phyloP scores from a whole-genome alignment of 2,888 invertebrate species.

The Cataglyphis cursor region DNA sequence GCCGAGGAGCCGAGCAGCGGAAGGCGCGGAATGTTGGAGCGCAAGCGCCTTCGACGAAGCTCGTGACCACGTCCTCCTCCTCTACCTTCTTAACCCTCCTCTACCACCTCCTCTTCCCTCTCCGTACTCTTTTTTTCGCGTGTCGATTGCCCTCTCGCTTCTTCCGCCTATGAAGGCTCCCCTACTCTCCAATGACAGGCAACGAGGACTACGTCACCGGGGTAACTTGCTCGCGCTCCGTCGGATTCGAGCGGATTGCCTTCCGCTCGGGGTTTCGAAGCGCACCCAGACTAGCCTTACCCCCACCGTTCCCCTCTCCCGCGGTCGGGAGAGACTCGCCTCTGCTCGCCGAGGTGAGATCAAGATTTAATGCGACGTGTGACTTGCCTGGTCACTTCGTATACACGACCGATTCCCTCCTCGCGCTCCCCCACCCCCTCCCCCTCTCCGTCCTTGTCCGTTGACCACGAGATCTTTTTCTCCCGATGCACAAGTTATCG shows the following conservation, averaged over 20 bases:
- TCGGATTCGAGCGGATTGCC: conserved; percentile 86
- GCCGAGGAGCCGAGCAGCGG: conserved; percentile 68
- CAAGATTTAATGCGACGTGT: conserved; percentile 82
- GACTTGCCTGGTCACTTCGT: conserved; percentile 48
- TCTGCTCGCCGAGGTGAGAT: conserved; percentile 79
- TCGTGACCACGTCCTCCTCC: conserved; percentile 70
- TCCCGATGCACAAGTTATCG: not conserved
- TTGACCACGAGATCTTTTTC: not conserved
- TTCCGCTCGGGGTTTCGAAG: conserved; percentile 85
- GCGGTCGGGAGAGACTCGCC: conserved; percentile 5
- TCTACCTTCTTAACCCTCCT: conserved; percentile 56
- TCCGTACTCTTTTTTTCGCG: conserved; percentile 46
- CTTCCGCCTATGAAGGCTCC: conserved; percentile 52
- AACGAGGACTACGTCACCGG: conserved; percentile 65
- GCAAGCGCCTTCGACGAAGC: conserved; percentile 76
- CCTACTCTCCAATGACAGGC: conserved; percentile 70
- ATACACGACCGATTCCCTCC: conserved; percentile 17
- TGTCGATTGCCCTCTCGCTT: conserved; percentile 50
- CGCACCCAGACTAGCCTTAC: conserved; percentile 85
- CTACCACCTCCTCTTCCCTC: conserved; percentile 32
- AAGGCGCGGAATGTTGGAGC: conserved; percentile 71
- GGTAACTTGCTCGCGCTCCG: conserved; percentile 85
- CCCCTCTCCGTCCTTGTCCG: not conserved
- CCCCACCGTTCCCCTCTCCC: conserved; percentile 69
- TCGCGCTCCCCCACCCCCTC: not conserved